These are phyloP conservation scores for Didymodactylos carnosus DNA, from an alignment of 2,888 invertebrate genomes.

Conservation along the genomic window DNA sequence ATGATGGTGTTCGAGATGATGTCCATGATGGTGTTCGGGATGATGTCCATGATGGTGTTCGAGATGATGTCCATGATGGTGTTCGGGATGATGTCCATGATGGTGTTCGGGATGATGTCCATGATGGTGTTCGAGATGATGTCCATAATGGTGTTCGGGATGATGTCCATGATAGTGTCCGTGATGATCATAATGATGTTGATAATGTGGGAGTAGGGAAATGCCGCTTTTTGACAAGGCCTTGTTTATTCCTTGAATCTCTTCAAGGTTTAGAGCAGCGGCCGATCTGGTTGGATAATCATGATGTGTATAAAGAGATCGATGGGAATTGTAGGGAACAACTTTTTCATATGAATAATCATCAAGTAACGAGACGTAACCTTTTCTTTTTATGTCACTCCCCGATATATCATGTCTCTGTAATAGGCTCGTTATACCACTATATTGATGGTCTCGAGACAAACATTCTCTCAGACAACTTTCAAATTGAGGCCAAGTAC, in stretches of 20 bases:
- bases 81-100: too few species aligned
- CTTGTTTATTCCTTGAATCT: neutral
- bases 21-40: too few species aligned
- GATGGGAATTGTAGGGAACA: neutral
- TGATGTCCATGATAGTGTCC: too few species aligned
- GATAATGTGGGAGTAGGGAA: neutral
- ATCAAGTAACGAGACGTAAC: neutral
- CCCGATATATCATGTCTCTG: neutral
- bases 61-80: too few species aligned
- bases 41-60: too few species aligned
- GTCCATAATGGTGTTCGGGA: too few species aligned
- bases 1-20: too few species aligned
- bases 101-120: too few species aligned
- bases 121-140: too few species aligned
- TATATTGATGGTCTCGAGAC: neutral
- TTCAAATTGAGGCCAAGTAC: neutral
- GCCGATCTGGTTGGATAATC: neutral
- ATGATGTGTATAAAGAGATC: neutral
- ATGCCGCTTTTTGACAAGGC: neutral
- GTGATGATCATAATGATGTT: too few species aligned
- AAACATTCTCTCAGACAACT: neutral
- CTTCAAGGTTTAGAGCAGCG: neutral
- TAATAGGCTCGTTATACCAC: neutral
- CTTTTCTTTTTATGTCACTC: too few species aligned
- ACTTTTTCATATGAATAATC: neutral